Conservation (phyloP, 1,140 invertebrate species). For the Sitobion miscanthi region DNA sequence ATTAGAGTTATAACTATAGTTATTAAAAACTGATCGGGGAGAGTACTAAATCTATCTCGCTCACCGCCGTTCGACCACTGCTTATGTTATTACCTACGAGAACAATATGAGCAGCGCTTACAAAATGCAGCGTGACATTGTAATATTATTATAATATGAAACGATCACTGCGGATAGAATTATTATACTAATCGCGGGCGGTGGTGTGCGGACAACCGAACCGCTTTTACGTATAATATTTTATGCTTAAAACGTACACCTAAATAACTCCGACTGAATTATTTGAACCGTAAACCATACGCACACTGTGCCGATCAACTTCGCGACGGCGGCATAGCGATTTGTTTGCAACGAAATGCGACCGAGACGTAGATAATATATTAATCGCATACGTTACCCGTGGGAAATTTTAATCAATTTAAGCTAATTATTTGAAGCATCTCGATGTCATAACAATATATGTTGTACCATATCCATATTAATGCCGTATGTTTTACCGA, state of each 20-base stretch:
- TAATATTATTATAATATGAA: neutral
- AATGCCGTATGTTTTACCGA: neutral
- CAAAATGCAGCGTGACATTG: no score
- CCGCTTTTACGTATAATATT: neutral
- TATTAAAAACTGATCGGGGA: no score
- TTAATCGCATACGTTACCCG: neutral
- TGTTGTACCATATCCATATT: neutral
- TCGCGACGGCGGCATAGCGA: neutral
- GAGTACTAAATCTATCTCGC: no score
- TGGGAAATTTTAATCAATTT: slow-evolving; percentile 24
- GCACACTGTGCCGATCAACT: neutral
- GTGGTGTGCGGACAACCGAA: neutral
- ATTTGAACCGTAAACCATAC: neutral
- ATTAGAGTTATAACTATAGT: no score
- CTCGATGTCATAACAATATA: neutral
- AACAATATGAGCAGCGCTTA: no score
- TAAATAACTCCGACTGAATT: neutral
- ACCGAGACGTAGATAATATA: neutral
- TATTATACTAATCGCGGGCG: neutral
- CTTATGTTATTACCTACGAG: no score
- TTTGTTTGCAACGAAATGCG: neutral
- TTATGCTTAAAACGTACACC: no score
- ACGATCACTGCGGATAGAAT: neutral
- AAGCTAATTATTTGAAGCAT: slow-evolving; percentile 19
- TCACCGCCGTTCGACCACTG: no score